A percentile compares a stretch with the other conserved stretches of the same genome.
Conservation (phyloP, 1,140 invertebrate genomes). For the Neodiprion fabricii region DNA sequence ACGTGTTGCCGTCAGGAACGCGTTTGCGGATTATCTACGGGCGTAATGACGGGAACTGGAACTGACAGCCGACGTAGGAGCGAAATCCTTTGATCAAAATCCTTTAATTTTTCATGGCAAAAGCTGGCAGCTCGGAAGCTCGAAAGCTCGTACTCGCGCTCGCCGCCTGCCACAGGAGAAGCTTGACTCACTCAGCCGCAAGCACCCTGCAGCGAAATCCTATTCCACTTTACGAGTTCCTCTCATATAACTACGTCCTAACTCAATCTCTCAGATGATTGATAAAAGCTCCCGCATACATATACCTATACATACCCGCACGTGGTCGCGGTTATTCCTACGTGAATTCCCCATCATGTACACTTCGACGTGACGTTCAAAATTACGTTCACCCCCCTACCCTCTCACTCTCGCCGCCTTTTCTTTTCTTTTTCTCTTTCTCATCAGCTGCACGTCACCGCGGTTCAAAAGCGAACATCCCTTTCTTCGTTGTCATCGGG, state of each 20-base stretch:
- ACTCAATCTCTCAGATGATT: conserved; percentile 18
- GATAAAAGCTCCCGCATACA: neutral
- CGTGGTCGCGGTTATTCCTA: too few relatives aligned
- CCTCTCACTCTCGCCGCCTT: too few relatives aligned
- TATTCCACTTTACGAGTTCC: conserved; percentile 2
- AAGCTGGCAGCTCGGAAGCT: neutral
- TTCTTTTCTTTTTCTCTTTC: too few relatives aligned
- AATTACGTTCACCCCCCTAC: too few relatives aligned
- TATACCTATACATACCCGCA: too few relatives aligned
- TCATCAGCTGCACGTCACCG: too few relatives aligned
- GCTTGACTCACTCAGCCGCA: neutral
- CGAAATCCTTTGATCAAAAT: conserved; percentile 37
- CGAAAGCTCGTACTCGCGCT: too few relatives aligned
- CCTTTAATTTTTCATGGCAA: conserved; percentile 35
- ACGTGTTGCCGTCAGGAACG: conserved; percentile 2
- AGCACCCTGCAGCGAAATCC: conserved; percentile 16
- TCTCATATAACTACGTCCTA: conserved; percentile 13
- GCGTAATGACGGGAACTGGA: conserved; percentile 31
- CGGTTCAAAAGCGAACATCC: too few relatives aligned
- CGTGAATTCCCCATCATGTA: too few relatives aligned
- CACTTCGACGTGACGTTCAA: too few relatives aligned
- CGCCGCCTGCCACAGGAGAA: conserved; percentile 8
- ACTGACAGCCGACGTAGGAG: conserved; percentile 31
- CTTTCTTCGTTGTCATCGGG: too few relatives aligned
- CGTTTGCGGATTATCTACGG: conserved; percentile 8